Evolutionary conservation across 1,140 invertebrate genomes (phyloP).

Genomic region (Sarcophaga bullata): DNA sequence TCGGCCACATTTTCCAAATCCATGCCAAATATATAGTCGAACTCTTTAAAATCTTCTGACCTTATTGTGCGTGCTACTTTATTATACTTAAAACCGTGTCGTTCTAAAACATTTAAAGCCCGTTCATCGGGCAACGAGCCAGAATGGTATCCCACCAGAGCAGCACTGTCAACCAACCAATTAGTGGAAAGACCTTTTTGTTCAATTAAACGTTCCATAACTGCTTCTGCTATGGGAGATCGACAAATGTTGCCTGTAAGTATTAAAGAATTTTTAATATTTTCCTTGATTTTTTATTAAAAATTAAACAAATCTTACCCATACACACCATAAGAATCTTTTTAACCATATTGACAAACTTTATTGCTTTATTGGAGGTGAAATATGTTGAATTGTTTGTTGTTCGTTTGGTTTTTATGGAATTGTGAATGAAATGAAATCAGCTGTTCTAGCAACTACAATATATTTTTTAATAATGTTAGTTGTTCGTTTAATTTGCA

Average conservation of each 20-base stretch:
- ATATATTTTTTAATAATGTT: too few species aligned
- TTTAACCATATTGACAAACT: constrained; percentile 46
- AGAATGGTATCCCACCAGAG: constrained; percentile 83
- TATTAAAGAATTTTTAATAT: not conserved
- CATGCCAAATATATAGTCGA: constrained; percentile 91
- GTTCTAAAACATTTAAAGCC: constrained; percentile 72
- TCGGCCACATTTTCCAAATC: constrained; percentile 81
- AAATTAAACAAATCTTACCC: constrained; percentile 56
- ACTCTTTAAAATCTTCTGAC: constrained; percentile 78
- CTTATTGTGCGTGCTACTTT: constrained; percentile 78
- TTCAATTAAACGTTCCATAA: constrained; percentile 78
- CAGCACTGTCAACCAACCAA: constrained; percentile 91
- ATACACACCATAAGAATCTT: constrained; percentile 70
- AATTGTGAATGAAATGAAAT: too few species aligned
- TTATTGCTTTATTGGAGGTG: not conserved
- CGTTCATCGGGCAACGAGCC: constrained; percentile 81
- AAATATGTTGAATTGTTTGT: not conserved
- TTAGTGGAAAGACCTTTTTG: constrained; percentile 71
- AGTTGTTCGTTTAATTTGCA: too few species aligned
- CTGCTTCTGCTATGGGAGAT: constrained; percentile 93
- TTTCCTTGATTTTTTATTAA: constrained; percentile 26
- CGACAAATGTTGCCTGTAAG: constrained; percentile 87
- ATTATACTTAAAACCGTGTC: constrained; percentile 72
- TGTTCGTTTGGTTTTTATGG: not conserved
- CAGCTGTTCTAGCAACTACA: too few species aligned